Evolutionary conservation across 2,797 vertebrate genomes (phyloP).

Genomic region (Sebastes iracundus): DNA sequence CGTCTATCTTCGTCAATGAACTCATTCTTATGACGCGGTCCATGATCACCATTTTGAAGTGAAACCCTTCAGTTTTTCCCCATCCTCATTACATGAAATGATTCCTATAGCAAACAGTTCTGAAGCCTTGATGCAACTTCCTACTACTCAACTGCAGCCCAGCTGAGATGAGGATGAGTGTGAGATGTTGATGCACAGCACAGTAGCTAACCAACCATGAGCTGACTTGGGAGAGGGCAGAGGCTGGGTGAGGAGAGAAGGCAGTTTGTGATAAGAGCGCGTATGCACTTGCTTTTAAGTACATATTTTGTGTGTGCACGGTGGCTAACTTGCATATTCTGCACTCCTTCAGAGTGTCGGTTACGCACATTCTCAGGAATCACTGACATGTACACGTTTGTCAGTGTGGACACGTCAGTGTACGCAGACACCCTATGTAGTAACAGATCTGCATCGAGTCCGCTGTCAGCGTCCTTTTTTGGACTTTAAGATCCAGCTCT

Average conservation of each 20-base stretch:
- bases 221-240: slow-evolving; percentile 55
- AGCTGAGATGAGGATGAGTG: slow-evolving; percentile 54
- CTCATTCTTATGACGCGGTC: not conserved
- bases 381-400: not conserved
- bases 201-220: slow-evolving; percentile 71
- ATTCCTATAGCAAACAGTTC: slow-evolving; percentile 17
- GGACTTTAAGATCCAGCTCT: not conserved
- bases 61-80: slow-evolving; percentile 30
- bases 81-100: slow-evolving; percentile 4
- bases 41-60: slow-evolving; percentile 5
- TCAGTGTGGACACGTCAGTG: not conserved
- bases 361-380: not conserved
- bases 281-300: not conserved
- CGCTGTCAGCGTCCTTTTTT: not conserved
- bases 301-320: not conserved
- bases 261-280: not conserved
- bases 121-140: slow-evolving; percentile 31
- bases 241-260: slow-evolving; percentile 13
- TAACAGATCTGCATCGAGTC: not conserved
- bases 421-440: not conserved
- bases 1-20: not conserved
- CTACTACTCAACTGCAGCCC: slow-evolving; percentile 15
- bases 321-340: not conserved
- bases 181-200: slow-evolving; percentile 78
- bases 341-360: not conserved